Percentiles rank a stretch among this genome's conserved stretches.
Conservation (phyloP, 2,113 vertebrate species). For the Taxidea taxus region DNA sequence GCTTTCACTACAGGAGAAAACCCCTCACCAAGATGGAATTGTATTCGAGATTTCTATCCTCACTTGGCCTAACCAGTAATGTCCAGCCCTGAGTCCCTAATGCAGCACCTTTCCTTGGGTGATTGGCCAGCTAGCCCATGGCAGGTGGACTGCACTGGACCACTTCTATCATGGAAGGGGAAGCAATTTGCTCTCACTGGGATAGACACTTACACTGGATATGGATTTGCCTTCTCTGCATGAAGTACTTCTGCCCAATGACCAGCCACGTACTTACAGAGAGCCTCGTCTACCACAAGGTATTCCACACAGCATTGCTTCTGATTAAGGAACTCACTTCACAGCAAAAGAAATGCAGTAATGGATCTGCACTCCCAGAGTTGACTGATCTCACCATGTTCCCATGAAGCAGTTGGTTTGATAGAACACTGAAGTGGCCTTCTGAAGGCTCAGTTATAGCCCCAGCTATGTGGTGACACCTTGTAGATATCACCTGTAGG, state of each 20-base stretch:
- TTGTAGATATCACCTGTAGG: too few relatives aligned
- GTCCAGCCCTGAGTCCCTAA: background rate
- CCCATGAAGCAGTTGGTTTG: background rate
- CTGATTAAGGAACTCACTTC: background rate
- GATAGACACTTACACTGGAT: background rate
- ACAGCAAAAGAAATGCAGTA: background rate
- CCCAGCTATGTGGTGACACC: too few relatives aligned
- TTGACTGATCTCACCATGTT: background rate
- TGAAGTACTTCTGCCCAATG: background rate
- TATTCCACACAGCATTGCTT: accelerated
- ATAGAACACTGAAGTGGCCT: background rate
- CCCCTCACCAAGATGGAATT: background rate
- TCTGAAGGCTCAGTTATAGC: background rate
- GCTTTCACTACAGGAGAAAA: background rate
- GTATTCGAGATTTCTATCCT: background rate
- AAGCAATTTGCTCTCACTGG: accelerated
- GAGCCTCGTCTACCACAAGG: accelerated
- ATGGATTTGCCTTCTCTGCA: accelerated
- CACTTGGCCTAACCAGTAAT: background rate
- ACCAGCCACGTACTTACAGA: accelerated
- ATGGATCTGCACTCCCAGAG: background rate
- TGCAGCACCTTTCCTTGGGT: accelerated
- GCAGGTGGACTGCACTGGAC: too few relatives aligned
- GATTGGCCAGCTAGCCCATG: accelerated
- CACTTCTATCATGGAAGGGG: background rate